Evolutionary conservation across 2,888 invertebrate genomes (phyloP).

Genomic region (Folsomia manolachei): DNA sequence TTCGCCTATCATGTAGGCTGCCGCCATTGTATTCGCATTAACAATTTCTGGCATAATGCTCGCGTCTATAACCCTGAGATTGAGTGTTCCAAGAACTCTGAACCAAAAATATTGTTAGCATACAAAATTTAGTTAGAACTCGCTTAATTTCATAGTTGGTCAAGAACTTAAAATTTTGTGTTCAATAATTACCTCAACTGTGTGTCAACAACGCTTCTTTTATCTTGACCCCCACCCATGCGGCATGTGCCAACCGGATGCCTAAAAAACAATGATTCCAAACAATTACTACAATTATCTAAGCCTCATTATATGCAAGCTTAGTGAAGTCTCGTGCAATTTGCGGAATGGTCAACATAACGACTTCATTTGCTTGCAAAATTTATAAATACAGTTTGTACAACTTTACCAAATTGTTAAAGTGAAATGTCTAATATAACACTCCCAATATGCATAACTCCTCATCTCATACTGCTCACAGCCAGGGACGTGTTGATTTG

Average conservation of each 20-base stretch:
- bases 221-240: constrained; percentile 15
- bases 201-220: constrained; percentile 14
- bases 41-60: constrained; percentile 30
- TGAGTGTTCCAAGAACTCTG: constrained; percentile 10
- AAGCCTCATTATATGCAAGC: not conserved
- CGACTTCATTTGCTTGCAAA: not conserved
- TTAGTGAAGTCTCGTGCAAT: not conserved
- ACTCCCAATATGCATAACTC: constrained; percentile 27
- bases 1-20: constrained; percentile 30
- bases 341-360: not conserved
- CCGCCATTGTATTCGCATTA: constrained; percentile 30
- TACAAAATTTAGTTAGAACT: not conserved
- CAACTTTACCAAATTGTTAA: constrained; percentile 14
- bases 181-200: constrained; percentile 8
- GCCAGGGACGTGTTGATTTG: not conserved
- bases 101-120: not conserved
- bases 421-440: constrained; percentile 9
- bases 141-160: too few species aligned
- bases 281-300: too few species aligned
- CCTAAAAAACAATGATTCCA: too few species aligned
- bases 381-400: too few species aligned
- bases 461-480: constrained; percentile 6
- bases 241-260: constrained; percentile 23
- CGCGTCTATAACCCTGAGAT: constrained; percentile 32
- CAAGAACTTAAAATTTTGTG: not conserved